Evolutionary conservation across 2,113 vertebrate genomes (phyloP).

Genomic region (Dicerorhinus sumatrensis): DNA sequence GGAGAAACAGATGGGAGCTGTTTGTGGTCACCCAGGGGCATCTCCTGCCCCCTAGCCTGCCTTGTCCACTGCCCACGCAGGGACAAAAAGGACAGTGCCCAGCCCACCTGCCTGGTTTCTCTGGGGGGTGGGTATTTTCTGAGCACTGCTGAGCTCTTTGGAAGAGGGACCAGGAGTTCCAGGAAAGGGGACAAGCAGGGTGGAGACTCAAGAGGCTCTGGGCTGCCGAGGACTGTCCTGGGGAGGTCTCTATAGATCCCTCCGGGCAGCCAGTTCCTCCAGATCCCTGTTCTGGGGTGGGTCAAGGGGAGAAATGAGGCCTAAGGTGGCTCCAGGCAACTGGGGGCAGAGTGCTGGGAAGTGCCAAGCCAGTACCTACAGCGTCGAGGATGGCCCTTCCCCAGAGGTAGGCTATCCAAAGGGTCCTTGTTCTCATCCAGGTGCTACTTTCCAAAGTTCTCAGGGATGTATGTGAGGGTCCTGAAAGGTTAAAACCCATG

Average conservation of each 20-base stretch:
- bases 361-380: neutral
- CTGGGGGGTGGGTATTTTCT: neutral
- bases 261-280: neutral
- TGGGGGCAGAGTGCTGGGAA: neutral
- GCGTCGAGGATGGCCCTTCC: neutral
- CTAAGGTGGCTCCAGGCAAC: neutral
- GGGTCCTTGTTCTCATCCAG: neutral
- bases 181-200: neutral
- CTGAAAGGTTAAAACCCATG: neutral
- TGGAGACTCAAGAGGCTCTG: neutral
- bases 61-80: neutral
- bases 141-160: neutral
- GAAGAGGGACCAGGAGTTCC: neutral
- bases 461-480: neutral
- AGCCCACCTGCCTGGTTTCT: neutral
- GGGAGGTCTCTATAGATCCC: neutral
- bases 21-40: accelerated
- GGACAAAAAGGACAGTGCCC: neutral
- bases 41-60: neutral
- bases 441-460: neutral
- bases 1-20: neutral
- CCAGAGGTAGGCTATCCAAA: neutral
- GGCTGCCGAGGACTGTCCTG: neutral
- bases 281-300: neutral
- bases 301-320: neutral